Base-by-base conservation (phyloP, 1,140 invertebrate genomes). In the Aphelinus certus region DNA sequence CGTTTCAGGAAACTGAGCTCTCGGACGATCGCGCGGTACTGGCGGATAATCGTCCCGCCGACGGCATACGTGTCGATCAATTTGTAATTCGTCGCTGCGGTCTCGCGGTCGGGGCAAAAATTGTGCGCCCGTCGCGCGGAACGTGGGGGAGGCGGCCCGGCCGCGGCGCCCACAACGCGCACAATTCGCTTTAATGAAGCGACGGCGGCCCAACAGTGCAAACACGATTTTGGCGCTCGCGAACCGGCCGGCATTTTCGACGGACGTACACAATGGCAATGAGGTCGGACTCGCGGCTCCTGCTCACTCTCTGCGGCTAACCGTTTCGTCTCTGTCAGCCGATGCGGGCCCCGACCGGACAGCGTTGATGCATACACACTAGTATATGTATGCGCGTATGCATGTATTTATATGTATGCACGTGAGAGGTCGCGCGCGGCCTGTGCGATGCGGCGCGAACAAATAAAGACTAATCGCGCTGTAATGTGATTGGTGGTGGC, bases 181-280 rank as follows among this genome's bases (percentile, higher is more conserved):
- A 62, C 53, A 68, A 68, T 74, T 74, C 57, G 64, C 42, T 62
- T 62, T 74, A 74, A 62, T 68, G 72, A 74, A 68, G 57, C 56
- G 7, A 45, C 53, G 6, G 56, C 65, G 2, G 26, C 3, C 43
- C 53, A 4, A 43, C 7, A 7, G 43, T 4, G 58, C 68, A 70
- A 62, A 70, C 58, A 61, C 68, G 56, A 60, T 70, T 70, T 62
- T 45, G 48, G 62, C 43, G n/a, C 42, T 2, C 66, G 55, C 55
- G 26, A 26, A 0, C 26, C 26, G 26, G 26, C 26, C 26, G 26
- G 46, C 3, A 69, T 62, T 53, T 45, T 49, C 58, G n/a, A 58
- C 42, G n/a, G 26, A 26, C 26, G 26, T 26, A 60, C 10, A 46
- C 56, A 65, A 65, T 72, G 64, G 42, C 10, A 47, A 9, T 9